Evolutionary conservation across 2,113 vertebrate genomes (phyloP).

Genomic region (Lampris incognitus): DNA sequence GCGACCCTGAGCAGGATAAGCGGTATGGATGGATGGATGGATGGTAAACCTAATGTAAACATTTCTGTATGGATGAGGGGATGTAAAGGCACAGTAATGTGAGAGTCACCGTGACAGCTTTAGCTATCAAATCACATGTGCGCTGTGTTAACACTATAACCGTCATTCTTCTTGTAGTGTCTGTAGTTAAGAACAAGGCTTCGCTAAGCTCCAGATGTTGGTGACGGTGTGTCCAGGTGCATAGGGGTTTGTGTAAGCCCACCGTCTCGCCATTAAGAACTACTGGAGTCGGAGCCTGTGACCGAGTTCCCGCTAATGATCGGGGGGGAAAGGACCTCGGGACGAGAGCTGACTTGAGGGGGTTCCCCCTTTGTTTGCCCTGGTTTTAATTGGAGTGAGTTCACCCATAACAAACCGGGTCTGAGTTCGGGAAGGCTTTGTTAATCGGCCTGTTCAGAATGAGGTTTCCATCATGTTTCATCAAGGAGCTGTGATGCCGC

Average conservation of each 20-base stretch:
- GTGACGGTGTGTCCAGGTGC: not conserved
- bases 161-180: too few relatives aligned
- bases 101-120: too few relatives aligned
- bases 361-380: conserved; percentile 29
- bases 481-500: conserved; percentile 10
- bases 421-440: conserved; percentile 34
- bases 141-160: too few relatives aligned
- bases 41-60: too few relatives aligned
- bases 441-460: conserved; percentile 22
- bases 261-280: not conserved
- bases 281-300: not conserved
- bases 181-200: not conserved
- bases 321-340: conserved; percentile 12
- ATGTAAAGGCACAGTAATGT: too few relatives aligned
- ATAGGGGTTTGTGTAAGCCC: not conserved
- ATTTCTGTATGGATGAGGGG: too few relatives aligned
- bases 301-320: conserved; percentile 3
- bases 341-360: conserved; percentile 1
- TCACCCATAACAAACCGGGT: conserved; percentile 47
- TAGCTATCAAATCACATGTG: too few relatives aligned
- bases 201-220: not conserved
- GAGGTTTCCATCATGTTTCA: conserved; percentile 24
- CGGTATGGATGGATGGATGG: too few relatives aligned
- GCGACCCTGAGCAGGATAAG: too few relatives aligned
- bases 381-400: conserved; percentile 63